phyloP scores from a whole-genome alignment of 1,140 invertebrate species.

The Hydropsyche tenuis region DNA sequence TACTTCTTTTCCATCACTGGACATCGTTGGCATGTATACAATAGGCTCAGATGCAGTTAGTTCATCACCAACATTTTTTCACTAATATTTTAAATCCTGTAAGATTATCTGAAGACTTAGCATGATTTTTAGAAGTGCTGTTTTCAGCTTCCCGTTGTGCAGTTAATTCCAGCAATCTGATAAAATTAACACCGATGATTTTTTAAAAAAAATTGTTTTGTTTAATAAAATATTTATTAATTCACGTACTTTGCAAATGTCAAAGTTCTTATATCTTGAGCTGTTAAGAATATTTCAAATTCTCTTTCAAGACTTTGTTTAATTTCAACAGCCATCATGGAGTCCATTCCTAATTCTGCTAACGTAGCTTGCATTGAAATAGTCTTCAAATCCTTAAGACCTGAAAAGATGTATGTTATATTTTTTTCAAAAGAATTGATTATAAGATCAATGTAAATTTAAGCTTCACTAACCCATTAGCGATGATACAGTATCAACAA shows the following conservation, averaged over 20 bases:
- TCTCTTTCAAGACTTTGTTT: conserved; percentile 85
- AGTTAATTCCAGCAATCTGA: conserved; percentile 68
- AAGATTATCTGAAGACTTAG: conserved; percentile 51
- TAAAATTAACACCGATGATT: too few species aligned
- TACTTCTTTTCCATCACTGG: conserved; percentile 58
- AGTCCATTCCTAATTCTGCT: conserved; percentile 89
- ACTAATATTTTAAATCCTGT: conserved; percentile 62
- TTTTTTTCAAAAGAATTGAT: neutral
- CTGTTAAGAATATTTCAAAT: conserved; percentile 78
- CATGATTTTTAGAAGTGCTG: conserved; percentile 54
- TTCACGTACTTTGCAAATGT: conserved; percentile 62
- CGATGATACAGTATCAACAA: conserved; percentile 70
- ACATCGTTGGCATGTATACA: conserved; percentile 60
- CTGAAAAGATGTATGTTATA: conserved; percentile 29
- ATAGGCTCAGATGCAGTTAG: conserved; percentile 56
- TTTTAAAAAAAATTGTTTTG: neutral
- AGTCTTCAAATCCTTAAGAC: conserved; percentile 61
- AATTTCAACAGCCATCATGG: conserved; percentile 88
- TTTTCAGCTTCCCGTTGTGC: conserved; percentile 61
- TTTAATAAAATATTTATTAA: conserved; percentile 12
- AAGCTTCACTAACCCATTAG: conserved; percentile 70
- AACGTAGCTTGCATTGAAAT: conserved; percentile 68
- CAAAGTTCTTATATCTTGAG: conserved; percentile 76
- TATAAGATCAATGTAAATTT: too few species aligned
- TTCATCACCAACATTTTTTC: conserved; percentile 66